A percentile compares a stretch with the other conserved stretches of the same genome.
Conservation (phyloP, 2,888 invertebrate species). For the Capitulum mitella region DNA sequence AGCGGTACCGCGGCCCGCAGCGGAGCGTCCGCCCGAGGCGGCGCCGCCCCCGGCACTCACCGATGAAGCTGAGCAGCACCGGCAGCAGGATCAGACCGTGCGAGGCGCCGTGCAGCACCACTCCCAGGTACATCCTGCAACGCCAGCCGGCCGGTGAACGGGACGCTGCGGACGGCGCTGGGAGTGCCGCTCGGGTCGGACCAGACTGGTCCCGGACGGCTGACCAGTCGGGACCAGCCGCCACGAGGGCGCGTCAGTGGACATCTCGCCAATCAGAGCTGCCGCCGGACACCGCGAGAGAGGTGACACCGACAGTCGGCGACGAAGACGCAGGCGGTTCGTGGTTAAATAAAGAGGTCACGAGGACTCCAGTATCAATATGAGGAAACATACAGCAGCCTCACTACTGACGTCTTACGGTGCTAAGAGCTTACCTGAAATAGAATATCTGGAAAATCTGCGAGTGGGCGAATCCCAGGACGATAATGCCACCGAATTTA, state of each 20-base stretch:
- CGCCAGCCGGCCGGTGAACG: conserved; percentile 48
- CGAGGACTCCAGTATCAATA: too few relatives aligned
- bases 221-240: too few relatives aligned
- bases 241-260: too few relatives aligned
- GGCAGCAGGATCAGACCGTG: conserved; percentile 97
- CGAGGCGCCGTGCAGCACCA: conserved; percentile 91
- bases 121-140: conserved; percentile 95
- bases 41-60: conserved; percentile 51
- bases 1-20: neutral
- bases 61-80: conserved; percentile 92
- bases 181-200: neutral
- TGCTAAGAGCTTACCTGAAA: conserved; percentile 29
- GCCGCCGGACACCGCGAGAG: too few relatives aligned
- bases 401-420: neutral
- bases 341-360: too few relatives aligned
- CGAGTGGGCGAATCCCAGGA: conserved; percentile 92
- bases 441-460: conserved; percentile 75
- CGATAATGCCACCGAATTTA: conserved; percentile 94
- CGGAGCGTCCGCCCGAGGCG: too few relatives aligned
- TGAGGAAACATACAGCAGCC: neutral
- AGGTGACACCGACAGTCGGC: too few relatives aligned
- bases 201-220: too few relatives aligned
- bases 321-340: too few relatives aligned
- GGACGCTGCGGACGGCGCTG: neutral
- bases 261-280: too few relatives aligned